Evolutionary conservation across 2,113 vertebrate species (phyloP), one percentile per base, ranked within the genome.

Genomic region (Cyphomyrus discorhynchus): DNA sequence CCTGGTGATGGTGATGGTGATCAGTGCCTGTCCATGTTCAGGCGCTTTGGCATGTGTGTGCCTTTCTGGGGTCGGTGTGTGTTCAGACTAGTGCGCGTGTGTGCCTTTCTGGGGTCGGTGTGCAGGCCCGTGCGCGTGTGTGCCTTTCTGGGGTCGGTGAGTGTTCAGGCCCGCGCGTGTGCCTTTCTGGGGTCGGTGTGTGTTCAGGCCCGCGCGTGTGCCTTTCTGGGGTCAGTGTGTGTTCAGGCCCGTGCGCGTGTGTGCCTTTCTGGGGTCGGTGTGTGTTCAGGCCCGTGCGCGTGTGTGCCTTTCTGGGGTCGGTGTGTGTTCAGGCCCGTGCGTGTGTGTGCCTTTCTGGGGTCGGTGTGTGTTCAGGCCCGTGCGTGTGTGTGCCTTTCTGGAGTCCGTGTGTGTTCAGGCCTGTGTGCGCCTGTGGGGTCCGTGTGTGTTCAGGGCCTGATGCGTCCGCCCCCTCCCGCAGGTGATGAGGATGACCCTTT

Each of bases 401-500:
- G 24, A 9, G n/a, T 66, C 9, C 0, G 62, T 66, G 10, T 70
- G 82, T 21, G 74, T 21, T n/a, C 45, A 47, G 42, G 21, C n/a
- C n/a, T 9, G 13, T 31, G n/a, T 27, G 49, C 0, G 46, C 1
- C 58, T 27, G 2, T 27, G 58, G 24, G 9, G n/a, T 66, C 9
- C 0, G 62, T 66, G 10, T 70, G 82, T 21, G 74, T 21, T n/a
- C 45, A 47, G 42, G 21, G 24, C 24, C 46, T 46, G 17, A n/a
- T 46, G 35, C 8, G 3, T 42, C 2, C 0, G 15, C 9, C 39
- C 21, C 82, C 24, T n/a, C 1, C 21, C 24, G 0, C 94, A 99
- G 98, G 98, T 99, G 92, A 99, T 99, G 98, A 96, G 98, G 90
- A 99, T 99, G 98, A 99, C 98, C 3, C 95, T 99, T 91, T 99